Evolutionary conservation across 1,140 invertebrate species (phyloP), one percentile per base, ranked within the genome.

Genomic region (Heterodera schachtii): DNA sequence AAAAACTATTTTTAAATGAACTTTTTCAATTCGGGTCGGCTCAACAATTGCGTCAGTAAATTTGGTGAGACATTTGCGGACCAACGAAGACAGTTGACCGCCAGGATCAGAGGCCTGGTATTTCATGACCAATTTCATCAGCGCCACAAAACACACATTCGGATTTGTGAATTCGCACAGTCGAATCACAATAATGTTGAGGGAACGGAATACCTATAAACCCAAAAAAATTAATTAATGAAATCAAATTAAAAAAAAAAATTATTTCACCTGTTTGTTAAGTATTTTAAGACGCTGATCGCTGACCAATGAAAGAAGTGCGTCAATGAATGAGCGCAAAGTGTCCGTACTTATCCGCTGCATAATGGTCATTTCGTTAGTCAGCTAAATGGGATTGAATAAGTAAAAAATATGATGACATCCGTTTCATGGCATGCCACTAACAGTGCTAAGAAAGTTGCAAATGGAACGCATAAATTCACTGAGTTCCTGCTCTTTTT

Each of bases 171-270:
- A 77, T 52, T 83, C 81, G 41, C 82, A 83, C n/a, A 83, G 69
- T 11, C 82, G 82, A 57, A 83, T 77, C 2, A 84, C 82, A 13
- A 83, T 67, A 21, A 83, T 82, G 74, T 83, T 83, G 31, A 83
- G 70, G 16, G 82, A 83, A n/a, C 82, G 82, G 43, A 83, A 83
- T 66, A 83, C 75, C 82, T 82, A 21, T 46, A 76, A 21, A 41
- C 4, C 2, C 41, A 60, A 16, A 43, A 19, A 31, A 21, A 49
- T n/a, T n/a, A 49, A 21, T 73, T n/a, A 73, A 73, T 16, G 47
- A 31, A 31, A 31, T 31, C 31, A 31, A 31, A 0, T 31, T 31
- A 0, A 31, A 31, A 31, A 31, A 52, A 52, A 52, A 49, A 6
- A 49, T 49, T 49, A 49, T 49, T 4, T 57, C 43, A 57, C 75